Evolutionary conservation across 2,888 invertebrate species (phyloP), one percentile per base, ranked within the genome.

Genomic region (Euclidia mi): DNA sequence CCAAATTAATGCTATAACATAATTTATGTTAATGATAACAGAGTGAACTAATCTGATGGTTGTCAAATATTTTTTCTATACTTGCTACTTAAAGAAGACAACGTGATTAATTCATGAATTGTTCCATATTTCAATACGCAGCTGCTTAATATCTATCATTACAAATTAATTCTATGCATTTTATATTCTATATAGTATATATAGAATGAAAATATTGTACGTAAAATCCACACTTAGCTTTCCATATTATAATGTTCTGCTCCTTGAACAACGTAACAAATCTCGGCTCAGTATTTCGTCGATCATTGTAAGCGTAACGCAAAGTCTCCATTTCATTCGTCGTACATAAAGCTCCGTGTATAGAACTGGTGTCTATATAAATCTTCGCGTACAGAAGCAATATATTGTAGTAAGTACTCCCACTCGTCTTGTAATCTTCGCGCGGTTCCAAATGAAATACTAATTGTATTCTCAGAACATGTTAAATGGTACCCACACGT

Each of bases 401-500:
- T 82, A 76, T 77, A 82, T 79, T 73, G 69, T 65, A 49, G 69
- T 66, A 70, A 75, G 71, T 67, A 73, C 71, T 77, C 73, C 73
- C 72, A 73, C 76, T 72, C 71, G 68, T 81, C 75, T 78, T 81
- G 76, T 82, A 76, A 78, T 78, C 74, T 78, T 75, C 69, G 71
- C 65, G 66, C 67, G 68, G 67, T 70, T 78, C 76, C 73, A 81
- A 85, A 84, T 85, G 79, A 77, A 82, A 85, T 81, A 85, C 80
- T 80, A 85, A 85, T 85, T 84, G 82, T 81, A 69, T 81, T 77
- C 70, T 73, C 74, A 67, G 76, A 79, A 78, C 71, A 76, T 69
- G 71, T 76, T 73, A 70, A 71, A 68, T 51, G 63, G 69, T 64
- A 65, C 60, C 68, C 71, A 56, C 73, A 63, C 64, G 58, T 71